Base-by-base conservation (phyloP, 2,797 vertebrate species). In the Malacoraja senta region DNA sequence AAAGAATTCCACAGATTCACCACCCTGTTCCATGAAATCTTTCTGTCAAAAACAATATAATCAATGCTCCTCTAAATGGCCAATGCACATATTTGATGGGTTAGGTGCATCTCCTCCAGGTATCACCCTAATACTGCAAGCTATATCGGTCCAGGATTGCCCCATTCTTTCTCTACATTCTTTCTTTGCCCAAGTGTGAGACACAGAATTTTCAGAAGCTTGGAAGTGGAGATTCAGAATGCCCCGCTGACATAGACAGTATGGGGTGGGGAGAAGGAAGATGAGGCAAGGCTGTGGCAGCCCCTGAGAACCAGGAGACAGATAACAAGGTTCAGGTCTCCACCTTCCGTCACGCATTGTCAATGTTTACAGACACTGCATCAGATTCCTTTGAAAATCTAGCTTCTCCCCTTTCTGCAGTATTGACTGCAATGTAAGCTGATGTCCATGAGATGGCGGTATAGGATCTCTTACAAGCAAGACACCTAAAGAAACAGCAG, bases 391-490 rank as follows among this genome's bases (percentile, higher is more conserved):
- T 1, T 17, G 15, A 24, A 65, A 88, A 63, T n/a, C n/a, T 2
- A 86, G 6, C 44, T 32, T 86, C 0, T 88, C n/a, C 19, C 7
- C 12, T 2, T 68, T 86, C 58, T 21, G 61, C n/a, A 21, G 17
- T 88, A 35, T 9, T 35, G 17, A 21, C 17, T 21, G 32, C 19
- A 88, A 68, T 68, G 63, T 15, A 63, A 63, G 13, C 15, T 35
- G 63, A 68, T 68, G 63, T 65, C 84, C 84, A 68, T 68, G 29
- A 88, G 84, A 19, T 88, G 84, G 84, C 84, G 32, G 61, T 35
- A 32, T 63, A 88, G 84, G 84, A 88, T 68, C 61, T 88, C 29
- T 15, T 86, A 32, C 61, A 32, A 63, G 29, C 8, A 6, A 63
- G n/a, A 63, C n/a, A 29, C 83, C 12, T 76, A 76, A 76, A 76